A percentile compares a stretch with the other conserved stretches of the same genome.
These are phyloP conservation scores for Thecocarcelia acutangulata DNA, from an alignment of 2,888 invertebrate species.

Conservation along the genomic window DNA sequence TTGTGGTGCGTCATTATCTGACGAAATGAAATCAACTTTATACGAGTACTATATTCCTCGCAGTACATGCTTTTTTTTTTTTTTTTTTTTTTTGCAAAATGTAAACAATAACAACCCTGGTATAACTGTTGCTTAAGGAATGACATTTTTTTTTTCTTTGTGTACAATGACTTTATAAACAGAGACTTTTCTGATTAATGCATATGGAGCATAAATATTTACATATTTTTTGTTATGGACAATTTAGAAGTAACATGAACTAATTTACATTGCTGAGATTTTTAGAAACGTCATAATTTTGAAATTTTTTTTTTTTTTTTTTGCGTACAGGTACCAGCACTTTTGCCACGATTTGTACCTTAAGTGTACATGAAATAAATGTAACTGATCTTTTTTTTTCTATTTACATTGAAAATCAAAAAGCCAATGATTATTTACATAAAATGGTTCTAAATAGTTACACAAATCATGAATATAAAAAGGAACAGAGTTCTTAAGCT, in stretches of 20 bases:
- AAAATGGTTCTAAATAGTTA: constrained; percentile 18
- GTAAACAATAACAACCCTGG: too few relatives aligned
- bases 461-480: constrained; percentile 29
- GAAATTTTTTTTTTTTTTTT: too few relatives aligned
- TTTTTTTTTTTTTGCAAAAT: too few relatives aligned
- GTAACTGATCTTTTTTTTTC: background rate
- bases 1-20: too few relatives aligned
- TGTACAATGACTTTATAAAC: background rate
- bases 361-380: constrained; percentile 17
- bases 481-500: constrained; percentile 43
- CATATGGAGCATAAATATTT: background rate
- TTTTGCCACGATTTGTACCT: constrained; percentile 1
- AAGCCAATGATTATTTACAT: constrained; percentile 66
- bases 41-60: too few relatives aligned
- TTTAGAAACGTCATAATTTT: background rate
- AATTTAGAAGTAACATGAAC: background rate
- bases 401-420: constrained; percentile 33
- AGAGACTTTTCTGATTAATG: background rate
- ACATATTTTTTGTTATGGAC: background rate
- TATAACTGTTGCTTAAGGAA: too few relatives aligned
- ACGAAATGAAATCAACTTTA: too few relatives aligned
- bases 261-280: background rate
- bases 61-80: too few relatives aligned
- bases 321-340: background rate
- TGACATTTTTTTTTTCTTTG: background rate